A percentile compares a stretch with the other conserved stretches of the same genome.
Conservation (phyloP, 2,113 vertebrate species). For the Calidris pygmaea region DNA sequence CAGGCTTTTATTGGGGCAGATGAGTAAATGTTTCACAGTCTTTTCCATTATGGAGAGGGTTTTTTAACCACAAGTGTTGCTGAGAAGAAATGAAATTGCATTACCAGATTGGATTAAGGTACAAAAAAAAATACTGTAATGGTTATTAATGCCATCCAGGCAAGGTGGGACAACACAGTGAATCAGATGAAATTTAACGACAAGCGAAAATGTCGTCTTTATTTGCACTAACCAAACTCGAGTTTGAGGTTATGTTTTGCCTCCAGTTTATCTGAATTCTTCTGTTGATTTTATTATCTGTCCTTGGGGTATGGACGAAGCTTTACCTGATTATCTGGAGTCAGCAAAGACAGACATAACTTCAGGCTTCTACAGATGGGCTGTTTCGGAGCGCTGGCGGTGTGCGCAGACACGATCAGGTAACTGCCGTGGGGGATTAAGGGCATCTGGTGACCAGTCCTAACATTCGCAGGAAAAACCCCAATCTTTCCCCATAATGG, state of each 20-base stretch:
- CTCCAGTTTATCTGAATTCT: constrained; percentile 29
- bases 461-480: not conserved
- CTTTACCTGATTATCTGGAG: not conserved
- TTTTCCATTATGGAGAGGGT: constrained; percentile 7
- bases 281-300: not conserved
- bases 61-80: not conserved
- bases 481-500: not conserved
- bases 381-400: not conserved
- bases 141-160: not conserved
- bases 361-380: not conserved
- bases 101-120: constrained; percentile 25
- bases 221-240: not conserved
- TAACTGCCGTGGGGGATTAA: not conserved
- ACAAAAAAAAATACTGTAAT: not conserved
- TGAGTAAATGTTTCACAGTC: constrained; percentile 20
- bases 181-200: not conserved
- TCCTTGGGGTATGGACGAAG: not conserved
- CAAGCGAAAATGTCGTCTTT: not conserved
- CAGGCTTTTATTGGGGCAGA: constrained; percentile 10
- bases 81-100: constrained; percentile 14
- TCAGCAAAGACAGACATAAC: not conserved
- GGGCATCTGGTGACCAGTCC: not conserved
- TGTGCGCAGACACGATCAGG: not conserved
- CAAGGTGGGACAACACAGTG: not conserved
- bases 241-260: not conserved